Base-by-base conservation (phyloP, 2,113 vertebrate species). In the Catharus minimus region DNA sequence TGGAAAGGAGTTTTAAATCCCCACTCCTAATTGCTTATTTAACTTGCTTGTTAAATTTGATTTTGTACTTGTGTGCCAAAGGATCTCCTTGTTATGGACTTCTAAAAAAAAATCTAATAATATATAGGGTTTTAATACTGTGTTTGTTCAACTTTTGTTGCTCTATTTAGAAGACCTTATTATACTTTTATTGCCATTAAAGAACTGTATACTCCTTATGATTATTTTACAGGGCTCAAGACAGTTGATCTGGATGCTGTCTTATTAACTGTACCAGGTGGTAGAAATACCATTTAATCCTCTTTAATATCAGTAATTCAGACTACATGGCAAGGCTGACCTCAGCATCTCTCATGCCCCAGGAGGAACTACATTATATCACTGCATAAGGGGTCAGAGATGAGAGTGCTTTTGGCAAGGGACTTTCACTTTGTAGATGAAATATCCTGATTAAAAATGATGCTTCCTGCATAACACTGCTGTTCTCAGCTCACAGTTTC, bases 81-180 rank as follows among this genome's bases (percentile, higher is more conserved):
- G 92, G 91, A 96, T 93, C 93, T 95, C 95, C 96, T 97, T 96
- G 94, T 96, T 96, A 97, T 57, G 76, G 93, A 95, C 96, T 85
- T 88, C 17, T 6, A 38, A 92, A 94, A 95, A 84, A 86, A 62
- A 58, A 38, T 83, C 69, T 95, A 89, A 93, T 96, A 96, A 96
- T 73, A 95, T 81, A 94, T 75, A 92, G 91, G 72, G 66, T 75
- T 93, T 96, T 90, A 93, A 91, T 86, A 81, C 13, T 81, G 52
- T 75, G 79, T 83, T 95, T 41, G 2, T 85, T 95, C 89, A 86
- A 94, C 81, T 95, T 95, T 93, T 89, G 78, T 94, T 92, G 83
- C 84, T 91, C 71, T 96, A 53, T 93, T 95, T 95, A 93, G 91
- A 95, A 74, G 71, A 82, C 71, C 89, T 95, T 95, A 95, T 95